Evolutionary conservation across 2,113 vertebrate species (phyloP), one percentile per base, ranked within the genome.

Genomic region (Eolophus roseicapilla): DNA sequence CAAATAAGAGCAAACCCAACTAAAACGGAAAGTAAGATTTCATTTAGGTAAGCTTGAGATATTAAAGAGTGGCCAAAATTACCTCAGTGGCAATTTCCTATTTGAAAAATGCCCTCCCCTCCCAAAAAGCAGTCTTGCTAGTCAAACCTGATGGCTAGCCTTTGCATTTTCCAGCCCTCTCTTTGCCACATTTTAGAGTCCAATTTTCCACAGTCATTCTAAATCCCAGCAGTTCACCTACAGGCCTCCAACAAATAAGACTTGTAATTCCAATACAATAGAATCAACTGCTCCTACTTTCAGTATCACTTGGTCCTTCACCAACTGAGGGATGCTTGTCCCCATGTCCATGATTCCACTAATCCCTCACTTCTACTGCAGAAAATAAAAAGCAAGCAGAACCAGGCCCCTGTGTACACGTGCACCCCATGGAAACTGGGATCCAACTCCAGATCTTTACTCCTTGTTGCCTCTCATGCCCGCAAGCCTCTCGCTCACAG

Each of bases 371-470:
- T 86, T 83, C 55, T 49, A 8, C 46, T 69, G 41, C 16, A 4
- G 70, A 64, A 39, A 59, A 37, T 64, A 39, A 59, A 37, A 67
- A 46, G 0, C 17, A 35, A 39, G n/a, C 25, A 60, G 50, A 83
- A 73, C 13, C 2, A 6, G 47, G 19, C 5, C 17, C 27, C 12
- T 1, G 2, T 4, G 8, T 39, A 59, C 2, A 4, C 25, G 59
- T 57, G 80, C 44, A 24, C 35, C 11, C 24, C 53, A 33, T 7
- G 19, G 77, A 91, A 96, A 81, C 21, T 2, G 13, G 37, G n/a
- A 74, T 75, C 15, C 0, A 1, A 31, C 23, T 84, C 50, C 43
- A 67, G 12, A 39, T 43, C 62, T 82, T 71, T 39, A 46, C 23
- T 88, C 24, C 28, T 63, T 20, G 15, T 25, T 39, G 27, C 53